Percentiles rank a stretch among this genome's conserved stretches.
These are phyloP conservation scores for Clarias batrachus DNA, from an alignment of 2,113 vertebrate genomes.

Conservation along the genomic window DNA sequence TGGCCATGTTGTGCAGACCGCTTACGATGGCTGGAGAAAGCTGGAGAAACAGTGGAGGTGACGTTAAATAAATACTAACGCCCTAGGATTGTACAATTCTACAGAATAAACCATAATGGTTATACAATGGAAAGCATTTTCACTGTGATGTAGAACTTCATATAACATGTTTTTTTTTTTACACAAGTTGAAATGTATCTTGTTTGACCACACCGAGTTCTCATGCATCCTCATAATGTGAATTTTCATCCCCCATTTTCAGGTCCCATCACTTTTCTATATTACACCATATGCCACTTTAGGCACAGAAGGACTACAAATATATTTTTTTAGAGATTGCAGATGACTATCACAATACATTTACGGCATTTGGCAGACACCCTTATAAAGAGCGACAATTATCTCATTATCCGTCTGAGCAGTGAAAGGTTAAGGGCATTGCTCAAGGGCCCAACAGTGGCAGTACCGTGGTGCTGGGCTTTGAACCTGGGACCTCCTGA, in stretches of 20 bases:
- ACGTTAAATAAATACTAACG: background rate
- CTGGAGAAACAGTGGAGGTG: slow-evolving; percentile 66
- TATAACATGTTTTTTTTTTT: background rate
- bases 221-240: too few relatives aligned
- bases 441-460: too few relatives aligned
- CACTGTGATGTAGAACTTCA: background rate
- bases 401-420: too few relatives aligned
- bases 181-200: background rate
- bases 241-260: background rate
- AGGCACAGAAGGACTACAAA: background rate
- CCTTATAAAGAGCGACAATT: too few relatives aligned
- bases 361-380: too few relatives aligned
- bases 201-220: background rate
- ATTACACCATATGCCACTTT: background rate
- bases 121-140: background rate
- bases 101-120: background rate
- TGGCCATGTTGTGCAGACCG: slow-evolving; percentile 88
- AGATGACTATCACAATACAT: background rate
- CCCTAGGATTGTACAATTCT: background rate
- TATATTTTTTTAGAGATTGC: background rate
- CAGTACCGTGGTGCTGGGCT: too few relatives aligned
- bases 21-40: slow-evolving; percentile 87
- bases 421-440: too few relatives aligned
- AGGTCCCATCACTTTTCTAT: background rate
- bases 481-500: too few relatives aligned